Evolutionary conservation across 2,797 vertebrate species (phyloP).

Genomic region (Alauda arvensis): DNA sequence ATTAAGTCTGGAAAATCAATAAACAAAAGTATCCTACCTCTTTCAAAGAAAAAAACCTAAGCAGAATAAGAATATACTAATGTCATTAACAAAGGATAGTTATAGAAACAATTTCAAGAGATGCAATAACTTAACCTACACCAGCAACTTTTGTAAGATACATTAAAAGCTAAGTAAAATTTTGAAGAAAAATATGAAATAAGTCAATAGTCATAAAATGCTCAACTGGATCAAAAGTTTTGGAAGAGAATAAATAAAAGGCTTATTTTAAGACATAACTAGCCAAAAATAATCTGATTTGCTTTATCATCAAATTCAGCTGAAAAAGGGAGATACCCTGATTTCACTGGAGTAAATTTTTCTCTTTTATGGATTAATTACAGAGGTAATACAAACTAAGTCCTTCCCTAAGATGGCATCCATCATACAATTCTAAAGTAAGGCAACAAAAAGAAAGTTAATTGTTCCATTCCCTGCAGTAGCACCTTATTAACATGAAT

Average conservation of each 20-base stretch:
- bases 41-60: background rate
- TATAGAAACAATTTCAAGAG: background rate
- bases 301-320: background rate
- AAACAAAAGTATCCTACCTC: background rate
- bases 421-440: background rate
- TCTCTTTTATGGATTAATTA: background rate
- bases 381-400: background rate
- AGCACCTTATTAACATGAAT: background rate
- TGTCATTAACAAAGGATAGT: background rate
- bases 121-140: background rate
- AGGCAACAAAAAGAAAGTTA: background rate
- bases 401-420: background rate
- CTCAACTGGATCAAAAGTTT: background rate
- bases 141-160: background rate
- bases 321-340: background rate
- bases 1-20: background rate
- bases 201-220: background rate
- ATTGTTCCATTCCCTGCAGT: background rate
- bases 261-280: background rate
- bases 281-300: background rate
- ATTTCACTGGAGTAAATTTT: background rate
- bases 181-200: background rate
- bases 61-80: background rate
- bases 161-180: background rate
- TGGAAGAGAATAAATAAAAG: background rate